Conservation (phyloP, 2,113 vertebrate species). For the Caretta caretta region DNA sequence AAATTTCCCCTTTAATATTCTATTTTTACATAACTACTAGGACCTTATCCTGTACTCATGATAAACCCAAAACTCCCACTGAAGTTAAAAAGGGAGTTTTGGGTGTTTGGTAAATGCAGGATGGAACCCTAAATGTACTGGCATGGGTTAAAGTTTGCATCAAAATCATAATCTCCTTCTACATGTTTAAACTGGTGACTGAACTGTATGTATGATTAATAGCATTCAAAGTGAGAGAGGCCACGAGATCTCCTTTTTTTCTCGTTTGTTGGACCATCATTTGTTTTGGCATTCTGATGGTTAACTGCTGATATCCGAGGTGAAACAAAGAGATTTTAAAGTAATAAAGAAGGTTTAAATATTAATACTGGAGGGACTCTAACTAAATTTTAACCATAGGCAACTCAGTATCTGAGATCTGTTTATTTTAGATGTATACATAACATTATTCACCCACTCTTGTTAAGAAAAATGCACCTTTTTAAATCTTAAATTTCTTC, state of each 20-base stretch:
- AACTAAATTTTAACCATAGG: constrained; percentile 84
- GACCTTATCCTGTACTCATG: constrained; percentile 13
- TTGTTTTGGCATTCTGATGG: constrained; percentile 76
- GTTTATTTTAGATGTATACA: constrained; percentile 79
- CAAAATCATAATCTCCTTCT: neutral
- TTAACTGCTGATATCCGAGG: constrained; percentile 82
- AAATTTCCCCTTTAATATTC: constrained; percentile 58
- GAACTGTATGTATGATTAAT: neutral
- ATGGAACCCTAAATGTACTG: neutral
- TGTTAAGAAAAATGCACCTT: constrained; percentile 67
- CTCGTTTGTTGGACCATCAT: constrained; percentile 22
- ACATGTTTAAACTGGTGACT: neutral
- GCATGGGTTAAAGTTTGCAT: neutral
- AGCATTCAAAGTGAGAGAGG: neutral
- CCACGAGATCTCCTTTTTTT: neutral
- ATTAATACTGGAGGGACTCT: constrained; percentile 82
- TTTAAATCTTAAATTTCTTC: constrained; percentile 73
- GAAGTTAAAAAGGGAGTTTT: neutral
- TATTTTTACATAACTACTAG: constrained; percentile 60
- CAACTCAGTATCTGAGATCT: constrained; percentile 76
- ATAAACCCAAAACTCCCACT: constrained; percentile 21
- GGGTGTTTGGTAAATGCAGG: neutral
- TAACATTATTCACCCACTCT: constrained; percentile 70
- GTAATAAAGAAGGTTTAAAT: constrained; percentile 86
- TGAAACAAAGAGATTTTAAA: constrained; percentile 84